Conservation (phyloP, 2,113 vertebrate species). For the Muntiacus reevesi region DNA sequence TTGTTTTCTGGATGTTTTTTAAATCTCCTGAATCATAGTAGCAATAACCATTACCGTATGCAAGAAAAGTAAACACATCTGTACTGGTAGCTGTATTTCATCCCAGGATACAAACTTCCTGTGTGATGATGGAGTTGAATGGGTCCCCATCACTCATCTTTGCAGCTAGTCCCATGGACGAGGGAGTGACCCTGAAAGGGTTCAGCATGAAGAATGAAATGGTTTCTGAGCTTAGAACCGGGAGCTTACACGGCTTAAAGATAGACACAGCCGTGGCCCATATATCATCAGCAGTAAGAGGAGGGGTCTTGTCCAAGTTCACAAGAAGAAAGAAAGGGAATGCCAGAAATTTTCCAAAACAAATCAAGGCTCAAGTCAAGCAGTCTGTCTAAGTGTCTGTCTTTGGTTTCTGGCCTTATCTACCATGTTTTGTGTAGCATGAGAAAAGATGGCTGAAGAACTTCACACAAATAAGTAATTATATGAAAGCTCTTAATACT, state of each 20-base stretch:
- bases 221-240: background rate
- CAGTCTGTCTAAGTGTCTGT: background rate
- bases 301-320: background rate
- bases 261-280: background rate
- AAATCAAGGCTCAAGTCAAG: background rate
- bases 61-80: background rate
- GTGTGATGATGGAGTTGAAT: background rate
- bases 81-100: background rate
- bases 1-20: constrained; percentile 15
- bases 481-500: background rate
- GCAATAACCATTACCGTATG: background rate
- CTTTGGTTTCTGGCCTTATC: background rate
- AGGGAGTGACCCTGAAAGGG: no score
- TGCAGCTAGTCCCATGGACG: background rate
- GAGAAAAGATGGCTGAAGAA: background rate
- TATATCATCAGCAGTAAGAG: no score
- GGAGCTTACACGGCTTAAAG: background rate
- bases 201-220: background rate
- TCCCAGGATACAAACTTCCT: background rate
- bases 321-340: background rate
- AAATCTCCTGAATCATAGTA: background rate
- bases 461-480: background rate
- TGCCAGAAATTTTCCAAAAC: background rate
- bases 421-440: background rate
- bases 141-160: background rate